A percentile compares a stretch with the other conserved stretches of the same genome.
Evolutionary conservation across 2,888 invertebrate genomes (phyloP).

Genomic region (Platyscelio sp.): DNA sequence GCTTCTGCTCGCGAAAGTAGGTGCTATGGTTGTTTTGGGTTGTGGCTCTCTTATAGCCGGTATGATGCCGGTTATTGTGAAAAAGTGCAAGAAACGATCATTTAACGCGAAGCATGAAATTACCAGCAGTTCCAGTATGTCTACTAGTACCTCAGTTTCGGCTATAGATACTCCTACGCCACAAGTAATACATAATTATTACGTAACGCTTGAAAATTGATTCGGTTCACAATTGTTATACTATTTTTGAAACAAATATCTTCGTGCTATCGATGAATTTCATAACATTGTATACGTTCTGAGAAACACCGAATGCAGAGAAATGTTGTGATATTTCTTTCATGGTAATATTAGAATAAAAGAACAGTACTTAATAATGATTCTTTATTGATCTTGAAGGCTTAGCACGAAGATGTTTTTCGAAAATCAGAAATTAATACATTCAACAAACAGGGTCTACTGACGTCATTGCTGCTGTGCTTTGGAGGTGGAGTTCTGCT

Average conservation of each 20-base stretch:
- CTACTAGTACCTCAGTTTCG: slow-evolving; percentile 78
- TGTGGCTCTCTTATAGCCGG: slow-evolving; percentile 87
- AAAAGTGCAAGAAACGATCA: slow-evolving; percentile 76
- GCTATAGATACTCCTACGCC: slow-evolving; percentile 70
- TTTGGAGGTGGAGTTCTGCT: slow-evolving; percentile 89
- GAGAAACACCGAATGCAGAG: too few species aligned
- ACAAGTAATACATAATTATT: slow-evolving; percentile 72
- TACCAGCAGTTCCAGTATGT: slow-evolving; percentile 78
- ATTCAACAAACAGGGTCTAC: slow-evolving; percentile 83
- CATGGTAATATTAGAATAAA: too few species aligned
- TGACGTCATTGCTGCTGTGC: slow-evolving; percentile 87
- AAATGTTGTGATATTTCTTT: too few species aligned
- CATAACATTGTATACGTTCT: too few species aligned
- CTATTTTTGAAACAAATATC: too few species aligned
- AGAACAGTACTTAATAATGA: too few species aligned
- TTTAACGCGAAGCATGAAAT: slow-evolving; percentile 70
- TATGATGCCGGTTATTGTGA: slow-evolving; percentile 86
- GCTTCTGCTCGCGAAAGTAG: slow-evolving; percentile 87
- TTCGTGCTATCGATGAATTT: too few species aligned
- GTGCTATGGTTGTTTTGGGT: slow-evolving; percentile 88
- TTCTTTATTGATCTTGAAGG: too few species aligned
- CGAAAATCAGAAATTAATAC: too few species aligned
- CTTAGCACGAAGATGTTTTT: too few species aligned
- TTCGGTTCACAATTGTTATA: too few species aligned
- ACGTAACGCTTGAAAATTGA: too few species aligned